These are phyloP conservation scores for Ridgeia piscesae DNA, from an alignment of 1,140 invertebrate genomes.

Conservation along the genomic window DNA sequence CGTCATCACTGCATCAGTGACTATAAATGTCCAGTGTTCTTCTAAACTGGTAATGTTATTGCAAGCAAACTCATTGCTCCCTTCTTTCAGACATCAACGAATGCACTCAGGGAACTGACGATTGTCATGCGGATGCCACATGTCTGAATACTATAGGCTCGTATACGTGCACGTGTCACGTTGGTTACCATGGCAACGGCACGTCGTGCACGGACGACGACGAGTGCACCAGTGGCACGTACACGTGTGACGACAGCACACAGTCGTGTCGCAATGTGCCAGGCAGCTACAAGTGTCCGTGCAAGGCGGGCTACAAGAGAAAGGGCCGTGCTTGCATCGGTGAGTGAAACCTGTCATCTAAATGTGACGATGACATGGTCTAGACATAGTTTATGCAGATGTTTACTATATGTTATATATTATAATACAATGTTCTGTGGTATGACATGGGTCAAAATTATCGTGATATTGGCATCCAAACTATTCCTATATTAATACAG, in stretches of 20 bases:
- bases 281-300: slow-evolving; percentile 73
- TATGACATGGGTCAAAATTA: too few species aligned
- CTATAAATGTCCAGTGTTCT: too few species aligned
- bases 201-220: slow-evolving; percentile 40
- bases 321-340: background rate
- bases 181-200: slow-evolving; percentile 72
- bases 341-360: background rate
- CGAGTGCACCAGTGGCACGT: background rate
- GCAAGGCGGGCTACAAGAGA: slow-evolving; percentile 71
- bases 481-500: too few species aligned
- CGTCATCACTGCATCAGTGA: too few species aligned
- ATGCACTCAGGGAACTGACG: slow-evolving; percentile 80
- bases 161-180: slow-evolving; percentile 77
- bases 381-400: too few species aligned
- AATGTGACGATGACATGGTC: too few species aligned
- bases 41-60: background rate
- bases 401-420: too few species aligned
- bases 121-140: slow-evolving; percentile 85
- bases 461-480: too few species aligned
- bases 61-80: background rate
- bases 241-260: background rate
- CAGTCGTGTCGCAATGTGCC: slow-evolving; percentile 48
- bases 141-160: slow-evolving; percentile 91
- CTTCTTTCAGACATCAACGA: slow-evolving; percentile 78
- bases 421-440: too few species aligned